Evolutionary conservation across 2,888 invertebrate species (phyloP).

Genomic region (Habrosyne pyritoides): DNA sequence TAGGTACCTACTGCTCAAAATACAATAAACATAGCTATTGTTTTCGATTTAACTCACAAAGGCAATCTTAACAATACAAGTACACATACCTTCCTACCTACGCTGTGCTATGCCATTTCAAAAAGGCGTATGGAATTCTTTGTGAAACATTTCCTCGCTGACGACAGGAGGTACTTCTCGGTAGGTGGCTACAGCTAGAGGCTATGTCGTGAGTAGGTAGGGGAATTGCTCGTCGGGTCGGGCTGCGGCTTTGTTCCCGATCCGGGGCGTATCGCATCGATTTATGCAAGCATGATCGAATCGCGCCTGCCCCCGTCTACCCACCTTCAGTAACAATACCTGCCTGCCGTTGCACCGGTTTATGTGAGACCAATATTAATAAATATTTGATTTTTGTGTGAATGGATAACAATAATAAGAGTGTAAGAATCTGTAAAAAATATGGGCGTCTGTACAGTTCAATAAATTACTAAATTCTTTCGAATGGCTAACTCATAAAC

Average conservation of each 20-base stretch:
- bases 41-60: not conserved
- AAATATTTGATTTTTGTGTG: not conserved
- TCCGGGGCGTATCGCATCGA: constrained; percentile 77
- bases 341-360: constrained; percentile 50
- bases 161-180: constrained; percentile 25
- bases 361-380: constrained; percentile 41
- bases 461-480: no score
- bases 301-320: constrained; percentile 51
- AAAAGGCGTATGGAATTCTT: constrained; percentile 26
- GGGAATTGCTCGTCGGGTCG: constrained; percentile 52
- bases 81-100: not conserved
- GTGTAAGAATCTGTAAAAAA: no score
- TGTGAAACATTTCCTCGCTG: constrained; percentile 37
- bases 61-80: not conserved
- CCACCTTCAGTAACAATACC: constrained; percentile 59
- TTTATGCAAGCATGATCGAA: constrained; percentile 80
- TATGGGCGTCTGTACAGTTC: no score
- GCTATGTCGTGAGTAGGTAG: constrained; percentile 23
- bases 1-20: no score
- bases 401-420: not conserved
- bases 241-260: constrained; percentile 78
- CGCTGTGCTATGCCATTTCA: constrained; percentile 27
- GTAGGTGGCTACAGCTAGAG: constrained; percentile 1
- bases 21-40: not conserved
- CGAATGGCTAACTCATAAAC: no score